A percentile compares a stretch with the other conserved stretches of the same genome.
These are phyloP conservation scores for Drosophila ironensis DNA, from an alignment of 1,140 invertebrate genomes.

Conservation along the genomic window DNA sequence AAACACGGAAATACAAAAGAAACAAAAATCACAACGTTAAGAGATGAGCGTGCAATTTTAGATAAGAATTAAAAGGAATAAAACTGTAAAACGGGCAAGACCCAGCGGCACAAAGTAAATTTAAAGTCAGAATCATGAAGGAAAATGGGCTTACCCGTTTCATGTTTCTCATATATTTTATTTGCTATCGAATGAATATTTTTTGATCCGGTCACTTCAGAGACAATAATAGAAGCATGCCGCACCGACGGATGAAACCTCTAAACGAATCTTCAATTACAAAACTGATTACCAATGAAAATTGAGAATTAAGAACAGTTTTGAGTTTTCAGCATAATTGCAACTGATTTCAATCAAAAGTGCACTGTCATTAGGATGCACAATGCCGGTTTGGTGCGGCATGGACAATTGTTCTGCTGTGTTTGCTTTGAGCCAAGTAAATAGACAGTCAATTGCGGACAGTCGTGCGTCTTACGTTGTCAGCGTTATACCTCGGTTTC, in stretches of 20 bases:
- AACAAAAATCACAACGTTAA: constrained; percentile 79
- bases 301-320: constrained; percentile 78
- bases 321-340: constrained; percentile 76
- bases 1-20: constrained; percentile 70
- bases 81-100: constrained; percentile 46
- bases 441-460: constrained; percentile 54
- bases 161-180: constrained; percentile 11
- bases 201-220: background rate
- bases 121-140: background rate
- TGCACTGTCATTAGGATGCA: constrained; percentile 66
- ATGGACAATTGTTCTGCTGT: constrained; percentile 26
- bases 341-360: constrained; percentile 62
- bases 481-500: constrained; percentile 15
- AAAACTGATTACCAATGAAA: constrained; percentile 77
- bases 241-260: constrained; percentile 17
- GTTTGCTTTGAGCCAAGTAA: constrained; percentile 61
- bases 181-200: constrained; percentile 35
- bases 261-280: constrained; percentile 71
- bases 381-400: background rate
- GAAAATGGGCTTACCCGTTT: background rate
- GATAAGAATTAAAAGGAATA: constrained; percentile 73
- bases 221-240: too few relatives aligned
- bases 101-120: constrained; percentile 6
- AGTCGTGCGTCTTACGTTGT: constrained; percentile 3
- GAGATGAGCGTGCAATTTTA: constrained; percentile 78